Base-by-base conservation (phyloP, 2,888 invertebrate genomes). In the Heliconius erato region DNA sequence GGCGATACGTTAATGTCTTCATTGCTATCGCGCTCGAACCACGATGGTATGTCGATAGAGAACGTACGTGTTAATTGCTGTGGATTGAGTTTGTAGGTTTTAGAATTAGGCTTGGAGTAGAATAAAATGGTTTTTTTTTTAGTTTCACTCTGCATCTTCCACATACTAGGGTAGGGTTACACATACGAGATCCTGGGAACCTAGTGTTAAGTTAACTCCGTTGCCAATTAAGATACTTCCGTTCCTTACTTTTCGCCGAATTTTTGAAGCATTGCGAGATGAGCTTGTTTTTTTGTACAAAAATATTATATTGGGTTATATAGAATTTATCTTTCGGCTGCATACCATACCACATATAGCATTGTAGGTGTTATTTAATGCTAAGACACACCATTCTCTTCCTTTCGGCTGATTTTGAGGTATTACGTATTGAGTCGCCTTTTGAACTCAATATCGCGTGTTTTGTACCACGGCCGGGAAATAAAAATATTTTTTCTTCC, bases 1-100 rank as follows among this genome's bases (percentile, higher is more conserved):
- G 88, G 63, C 71, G 49, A 59, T 69, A 23, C 63, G 40, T 80
- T 82, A 92, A 94, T 92, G 92, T 93, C 94, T 94, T 94, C 92
- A 94, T 93, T 28, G 88, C 88, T 82, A 88, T 88, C 89, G 88
- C 90, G 83, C 63, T n/a, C 63, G 63, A 12, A 12, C 63, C n/a
- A 11, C 81, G 85, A 85, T 85, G 83, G 83, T 82, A 80, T 79
- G 77, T 72, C 83, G 85, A 85, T 85, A 84, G 74, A 85, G 54
- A 28, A 7, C 59, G 74, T 76, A 59, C 59, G 68, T 80, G 74
- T 74, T 80, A 80, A 80, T 80, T 80, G 80, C 74, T 49, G 32
- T 71, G 49, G 71, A 35, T 69, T 35, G 69, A 40, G 40, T 44
- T 71, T n/a, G 71, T 71, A 14, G 44, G 2, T 71, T 44, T 71